Evolutionary conservation across 1,140 invertebrate species (phyloP), one percentile per base, ranked within the genome.

Genomic region (Plodia interpunctella): DNA sequence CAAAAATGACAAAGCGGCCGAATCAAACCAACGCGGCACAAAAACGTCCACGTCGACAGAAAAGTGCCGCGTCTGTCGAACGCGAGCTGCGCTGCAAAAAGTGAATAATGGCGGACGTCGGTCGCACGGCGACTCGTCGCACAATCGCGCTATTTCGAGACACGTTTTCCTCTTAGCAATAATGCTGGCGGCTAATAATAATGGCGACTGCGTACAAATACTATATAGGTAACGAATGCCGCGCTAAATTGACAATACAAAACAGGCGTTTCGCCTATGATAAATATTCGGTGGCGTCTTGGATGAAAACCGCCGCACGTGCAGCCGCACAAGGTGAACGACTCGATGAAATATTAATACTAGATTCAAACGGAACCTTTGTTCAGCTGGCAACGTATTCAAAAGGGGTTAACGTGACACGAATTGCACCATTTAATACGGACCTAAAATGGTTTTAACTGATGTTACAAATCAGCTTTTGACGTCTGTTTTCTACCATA

Each of bases 91-190:
- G 57, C 15, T 65, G 71, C 78, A 82, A 81, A 85, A 82, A 80
- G 74, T 77, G 77, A 81, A 83, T 78, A 81, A 79, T 83, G 76
- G 63, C 70, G 65, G 63, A 63, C 72, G 68, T 64, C 66, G 60
- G 62, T 56, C 69, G 65, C 60, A 59, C 49, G 53, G 51, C 63
- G 60, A 72, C 65, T 66, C 65, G 65, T 72, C 57, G 72, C 73
- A 80, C 78, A 77, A 80, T 75, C 68, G 71, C 61, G 77, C 82
- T 82, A 83, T 83, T 82, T 82, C 72, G 67, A 79, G 79, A 78
- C 68, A 70, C 72, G 74, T 83, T 86, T 82, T 82, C 79, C 83
- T 83, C 75, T 70, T 83, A 72, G 66, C 72, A 74, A 82, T 79
- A 76, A 80, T 78, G 78, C 72, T 66, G 70, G 66, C 59, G 51